Percentiles rank a stretch among this genome's conserved stretches.
Evolutionary conservation across 2,888 invertebrate species (phyloP).

Genomic region (Macrophya alboannulata): DNA sequence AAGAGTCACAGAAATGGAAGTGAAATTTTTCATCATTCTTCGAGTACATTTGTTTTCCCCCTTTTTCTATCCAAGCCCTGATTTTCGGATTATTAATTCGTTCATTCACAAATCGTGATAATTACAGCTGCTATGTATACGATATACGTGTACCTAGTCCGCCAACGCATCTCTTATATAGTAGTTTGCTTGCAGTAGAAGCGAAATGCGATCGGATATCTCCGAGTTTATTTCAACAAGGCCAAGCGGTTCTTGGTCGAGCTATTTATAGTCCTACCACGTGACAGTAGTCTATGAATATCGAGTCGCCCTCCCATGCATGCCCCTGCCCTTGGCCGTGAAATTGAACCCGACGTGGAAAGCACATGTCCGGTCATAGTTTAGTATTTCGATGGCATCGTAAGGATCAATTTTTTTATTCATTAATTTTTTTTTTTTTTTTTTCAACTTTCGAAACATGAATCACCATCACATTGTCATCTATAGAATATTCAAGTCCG

Average conservation of each 20-base stretch:
- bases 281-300: slow-evolving; percentile 51
- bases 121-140: neutral
- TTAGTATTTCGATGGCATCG: neutral
- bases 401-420: neutral
- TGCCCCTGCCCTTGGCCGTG: slow-evolving; percentile 48
- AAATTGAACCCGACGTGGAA: slow-evolving; percentile 30
- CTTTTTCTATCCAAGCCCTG: neutral
- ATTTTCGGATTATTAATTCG: neutral
- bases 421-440: neutral
- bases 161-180: neutral
- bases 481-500: neutral
- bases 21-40: neutral
- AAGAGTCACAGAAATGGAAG: neutral
- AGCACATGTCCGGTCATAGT: neutral
- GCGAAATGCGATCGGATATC: slow-evolving; percentile 31
- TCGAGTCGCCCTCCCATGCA: neutral
- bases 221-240: slow-evolving; percentile 50
- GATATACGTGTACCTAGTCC: neutral
- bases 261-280: slow-evolving; percentile 48
- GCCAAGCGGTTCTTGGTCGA: slow-evolving; percentile 25
- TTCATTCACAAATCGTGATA: neutral
- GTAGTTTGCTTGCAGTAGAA: slow-evolving; percentile 21
- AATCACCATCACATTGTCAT: neutral
- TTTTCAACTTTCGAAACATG: neutral
- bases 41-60: neutral